Evolutionary conservation across 2,797 vertebrate genomes (phyloP).

Genomic region (Glyptemys insculpta): DNA sequence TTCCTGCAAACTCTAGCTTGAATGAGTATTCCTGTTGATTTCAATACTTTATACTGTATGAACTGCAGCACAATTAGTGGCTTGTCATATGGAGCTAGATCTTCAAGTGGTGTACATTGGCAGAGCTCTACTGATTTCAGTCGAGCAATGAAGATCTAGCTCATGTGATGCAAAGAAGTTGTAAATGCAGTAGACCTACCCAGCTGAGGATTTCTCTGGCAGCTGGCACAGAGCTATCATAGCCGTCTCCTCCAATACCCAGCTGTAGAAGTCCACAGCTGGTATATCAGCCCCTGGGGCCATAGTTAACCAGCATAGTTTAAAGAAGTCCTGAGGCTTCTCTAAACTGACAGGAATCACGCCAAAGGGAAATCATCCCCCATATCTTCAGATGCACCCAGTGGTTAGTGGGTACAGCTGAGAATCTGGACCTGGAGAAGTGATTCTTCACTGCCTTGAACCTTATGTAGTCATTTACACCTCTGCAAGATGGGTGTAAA

Average conservation of each 20-base stretch:
- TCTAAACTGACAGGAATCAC: background rate
- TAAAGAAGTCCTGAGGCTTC: background rate
- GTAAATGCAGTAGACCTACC: background rate
- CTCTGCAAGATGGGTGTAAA: background rate
- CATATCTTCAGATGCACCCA: background rate
- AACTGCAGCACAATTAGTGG: background rate
- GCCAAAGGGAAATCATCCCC: background rate
- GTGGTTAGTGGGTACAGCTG: background rate
- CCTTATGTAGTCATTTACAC: background rate
- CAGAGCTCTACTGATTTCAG: background rate
- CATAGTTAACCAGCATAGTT: background rate
- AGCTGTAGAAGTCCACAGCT: background rate
- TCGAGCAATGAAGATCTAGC: fast-evolving
- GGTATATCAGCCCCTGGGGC: background rate
- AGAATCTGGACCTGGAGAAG: background rate
- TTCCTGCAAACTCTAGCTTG: background rate
- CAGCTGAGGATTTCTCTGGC: background rate
- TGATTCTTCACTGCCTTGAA: background rate
- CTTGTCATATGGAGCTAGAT: background rate
- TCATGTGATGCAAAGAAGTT: background rate
- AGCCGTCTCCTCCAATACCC: background rate
- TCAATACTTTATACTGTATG: background rate
- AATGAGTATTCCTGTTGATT: background rate
- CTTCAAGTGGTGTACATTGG: background rate
- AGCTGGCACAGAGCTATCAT: background rate